Base-by-base conservation (phyloP, 2,113 vertebrate genomes). In the Sceloporus undulatus region DNA sequence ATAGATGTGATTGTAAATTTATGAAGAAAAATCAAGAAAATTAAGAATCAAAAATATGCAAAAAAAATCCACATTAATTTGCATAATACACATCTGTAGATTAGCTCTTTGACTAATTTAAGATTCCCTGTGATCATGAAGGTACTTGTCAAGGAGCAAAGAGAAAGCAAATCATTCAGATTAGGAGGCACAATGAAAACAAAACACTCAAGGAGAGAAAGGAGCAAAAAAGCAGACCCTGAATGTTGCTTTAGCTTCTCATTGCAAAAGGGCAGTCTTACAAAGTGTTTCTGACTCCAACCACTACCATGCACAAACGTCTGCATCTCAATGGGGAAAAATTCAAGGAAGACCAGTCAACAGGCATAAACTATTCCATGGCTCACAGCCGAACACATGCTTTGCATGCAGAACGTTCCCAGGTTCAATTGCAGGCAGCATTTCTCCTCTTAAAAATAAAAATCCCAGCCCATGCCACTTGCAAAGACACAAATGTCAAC, bases 121-220 rank as follows among this genome's bases (percentile, higher is more conserved):
- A 75, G 52, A 59, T 34, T 88, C 84, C 14, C 93, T 93, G 88
- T 95, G 96, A 97, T 97, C 94, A 96, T 97, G 96, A 96, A 97
- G 96, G 96, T 94, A 95, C 90, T 80, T 82, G 86, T 82, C 2
- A 18, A 21, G 84, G 94, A 75, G 40, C 1, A 73, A 91, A 86
- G 48, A 90, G 88, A 77, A 90, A 94, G 91, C 93, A 96, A 94
- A 93, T 40, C 96, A 96, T 96, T 91, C 94, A 94, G 65, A 93
- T 16, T 4, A 62, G 13, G 94, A 93, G 77, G 14, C 93, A 86
- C 79, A 94, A 94, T 90, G 91, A 94, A 84, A 91, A 83, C 87
- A 91, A 88, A 74, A 84, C 71, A 27, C 76, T 6, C 71, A 87
- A 29, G 21, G n/a, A 77, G 62, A 83, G n/a, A 38, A 34, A 62